Base-by-base conservation (phyloP, 2,888 invertebrate species). In the Blastobasis lacticolella region DNA sequence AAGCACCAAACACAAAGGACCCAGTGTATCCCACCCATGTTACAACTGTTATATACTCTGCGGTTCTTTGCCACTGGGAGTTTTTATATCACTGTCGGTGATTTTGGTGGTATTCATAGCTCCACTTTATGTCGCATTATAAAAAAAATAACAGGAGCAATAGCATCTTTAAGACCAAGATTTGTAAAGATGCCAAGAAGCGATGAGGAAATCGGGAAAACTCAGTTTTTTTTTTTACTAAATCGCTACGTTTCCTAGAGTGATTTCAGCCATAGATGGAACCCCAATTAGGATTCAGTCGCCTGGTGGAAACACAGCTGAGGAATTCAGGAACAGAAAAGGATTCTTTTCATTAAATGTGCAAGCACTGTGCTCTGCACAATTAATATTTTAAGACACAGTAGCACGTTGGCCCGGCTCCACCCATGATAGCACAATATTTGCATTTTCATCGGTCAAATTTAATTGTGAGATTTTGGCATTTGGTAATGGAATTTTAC, bases 251-350 rank as follows among this genome's bases (percentile, higher is more conserved):
- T 58, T 58, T 45, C 56, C 23, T 23, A 23, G 23, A 23, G 23
- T 23, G 23, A 23, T 23, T 23, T 23, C 23, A 23, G 23, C 23
- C 56, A 37, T 58, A 37, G 56, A 54, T 45, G 52, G 56, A 45
- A 56, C 58, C 4, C 54, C 56, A 38, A 50, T 54, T 41, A 42
- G 45, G 9, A 51, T 54, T 37, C 45, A 51, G 37, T 51, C 48
- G 36, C 54, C 51, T n/a, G 59, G 61, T 46, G 57, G 61, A 46
- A 37, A 52, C 5, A 23, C 43, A 47, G 54, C 61, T 44, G 57
- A 57, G 46, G 5, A 38, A 1, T 59, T 38, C 36, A 50, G 56
- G 37, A 54, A 56, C 38, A 51, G 57, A 44, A 58, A 52, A 23
- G 23, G 23, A 23, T 23, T 23, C 23, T 23, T 23, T 23, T 23